These are phyloP conservation scores for Gadopsis marmoratus DNA, from an alignment of 2,797 vertebrate genomes.

Conservation along the genomic window DNA sequence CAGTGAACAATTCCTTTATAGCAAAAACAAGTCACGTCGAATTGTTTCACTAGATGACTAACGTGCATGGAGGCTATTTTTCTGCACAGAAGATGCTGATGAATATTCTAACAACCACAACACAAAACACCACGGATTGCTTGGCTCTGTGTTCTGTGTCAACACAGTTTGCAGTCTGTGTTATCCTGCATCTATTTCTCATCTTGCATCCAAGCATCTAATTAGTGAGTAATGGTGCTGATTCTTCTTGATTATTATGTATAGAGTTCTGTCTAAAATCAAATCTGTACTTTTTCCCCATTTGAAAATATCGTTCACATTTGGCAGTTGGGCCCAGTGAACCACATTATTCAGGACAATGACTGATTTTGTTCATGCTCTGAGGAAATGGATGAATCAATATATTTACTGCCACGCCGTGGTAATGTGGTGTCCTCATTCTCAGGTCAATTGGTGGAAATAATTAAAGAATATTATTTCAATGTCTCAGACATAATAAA, in stretches of 20 bases:
- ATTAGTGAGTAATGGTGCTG: conserved; percentile 66
- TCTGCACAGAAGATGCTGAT: conserved; percentile 69
- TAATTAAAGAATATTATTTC: conserved; percentile 32
- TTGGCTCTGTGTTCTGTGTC: conserved; percentile 70
- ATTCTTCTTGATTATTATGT: conserved; percentile 65
- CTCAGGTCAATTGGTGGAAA: conserved; percentile 41
- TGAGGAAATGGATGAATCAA: conserved; percentile 51
- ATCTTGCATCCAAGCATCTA: conserved; percentile 66
- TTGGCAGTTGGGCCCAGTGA: conserved; percentile 24
- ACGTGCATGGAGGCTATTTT: conserved; percentile 75
- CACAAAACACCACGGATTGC: conserved; percentile 63
- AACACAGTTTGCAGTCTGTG: conserved; percentile 74
- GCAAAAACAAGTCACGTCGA: conserved; percentile 63
- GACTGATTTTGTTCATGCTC: conserved; percentile 39
- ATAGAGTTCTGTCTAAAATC: conserved; percentile 42
- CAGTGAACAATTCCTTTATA: conserved; percentile 62
- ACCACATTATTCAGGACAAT: conserved; percentile 41
- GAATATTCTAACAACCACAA: conserved; percentile 79
- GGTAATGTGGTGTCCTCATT: conserved; percentile 42
- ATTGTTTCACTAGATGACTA: conserved; percentile 65
- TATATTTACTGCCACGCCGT: conserved; percentile 29
- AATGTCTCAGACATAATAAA: conserved; percentile 25
- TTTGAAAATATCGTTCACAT: conserved; percentile 40
- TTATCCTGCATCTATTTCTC: conserved; percentile 70
- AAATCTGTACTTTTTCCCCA: conserved; percentile 25